phyloP scores from a whole-genome alignment of 2,113 vertebrate genomes.

The Platanista minor region DNA sequence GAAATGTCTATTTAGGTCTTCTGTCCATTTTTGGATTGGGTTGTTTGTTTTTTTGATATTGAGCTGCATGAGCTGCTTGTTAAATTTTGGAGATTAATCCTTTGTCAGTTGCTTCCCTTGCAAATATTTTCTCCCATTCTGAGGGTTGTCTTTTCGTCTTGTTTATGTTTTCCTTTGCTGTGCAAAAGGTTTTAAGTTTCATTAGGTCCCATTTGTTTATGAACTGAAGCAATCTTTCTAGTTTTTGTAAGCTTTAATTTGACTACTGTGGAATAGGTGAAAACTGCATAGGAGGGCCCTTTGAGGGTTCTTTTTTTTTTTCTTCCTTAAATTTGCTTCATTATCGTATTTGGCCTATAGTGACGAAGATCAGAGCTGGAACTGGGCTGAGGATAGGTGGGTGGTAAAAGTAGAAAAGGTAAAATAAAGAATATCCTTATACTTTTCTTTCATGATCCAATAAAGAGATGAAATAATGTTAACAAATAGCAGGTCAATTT shows the following conservation, averaged over 20 bases:
- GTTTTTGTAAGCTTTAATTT: background rate
- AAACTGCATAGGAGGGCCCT: background rate
- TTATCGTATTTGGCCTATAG: background rate
- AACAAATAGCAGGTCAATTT: background rate
- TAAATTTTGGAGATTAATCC: too few species aligned
- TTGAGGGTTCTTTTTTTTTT: background rate
- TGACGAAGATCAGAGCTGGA: background rate
- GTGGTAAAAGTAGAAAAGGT: background rate
- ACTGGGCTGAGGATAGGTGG: background rate
- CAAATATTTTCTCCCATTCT: too few species aligned
- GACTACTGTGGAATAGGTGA: background rate
- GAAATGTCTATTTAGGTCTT: too few species aligned
- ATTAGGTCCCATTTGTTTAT: too few species aligned
- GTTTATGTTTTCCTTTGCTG: too few species aligned
- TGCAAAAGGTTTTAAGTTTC: too few species aligned
- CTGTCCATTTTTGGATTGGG: too few species aligned
- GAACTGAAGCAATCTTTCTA: background rate
- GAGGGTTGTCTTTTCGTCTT: too few species aligned
- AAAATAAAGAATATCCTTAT: background rate
- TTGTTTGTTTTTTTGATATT: too few species aligned
- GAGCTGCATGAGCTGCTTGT: too few species aligned
- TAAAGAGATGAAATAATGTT: background rate
- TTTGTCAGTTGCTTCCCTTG: too few species aligned
- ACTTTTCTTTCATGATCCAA: background rate
- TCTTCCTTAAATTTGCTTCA: background rate